phyloP scores from a whole-genome alignment of 1,140 invertebrate genomes.

The Neotoxoptera formosana region DNA sequence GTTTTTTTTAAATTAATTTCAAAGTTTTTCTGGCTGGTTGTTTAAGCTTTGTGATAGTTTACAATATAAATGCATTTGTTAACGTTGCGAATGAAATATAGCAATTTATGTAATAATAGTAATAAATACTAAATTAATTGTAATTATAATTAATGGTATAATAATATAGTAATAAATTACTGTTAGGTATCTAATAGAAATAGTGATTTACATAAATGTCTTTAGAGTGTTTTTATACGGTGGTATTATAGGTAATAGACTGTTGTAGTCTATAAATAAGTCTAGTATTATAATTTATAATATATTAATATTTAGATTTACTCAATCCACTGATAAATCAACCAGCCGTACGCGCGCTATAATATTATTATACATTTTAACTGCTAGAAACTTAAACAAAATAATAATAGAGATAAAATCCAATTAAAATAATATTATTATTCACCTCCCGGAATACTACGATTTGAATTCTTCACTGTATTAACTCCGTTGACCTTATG shows the following conservation, averaged over 20 bases:
- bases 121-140: no score
- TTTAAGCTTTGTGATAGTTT: no score
- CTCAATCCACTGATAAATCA: not conserved
- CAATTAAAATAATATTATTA: conserved; percentile 9
- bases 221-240: not conserved
- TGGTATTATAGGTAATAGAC: not conserved
- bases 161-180: not conserved
- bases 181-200: not conserved
- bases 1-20: no score
- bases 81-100: not conserved
- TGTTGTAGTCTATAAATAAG: no score
- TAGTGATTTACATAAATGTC: not conserved
- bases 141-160: not conserved
- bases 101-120: not conserved
- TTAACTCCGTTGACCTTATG: not conserved
- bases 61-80: not conserved
- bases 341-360: not conserved
- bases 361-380: not conserved
- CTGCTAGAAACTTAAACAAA: not conserved
- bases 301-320: not conserved
- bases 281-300: not conserved
- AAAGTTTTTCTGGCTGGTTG: no score
- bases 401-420: not conserved
- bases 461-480: not conserved
- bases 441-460: not conserved